Base-by-base conservation (phyloP, 2,888 invertebrate species). In the Ctenicera cuprea region DNA sequence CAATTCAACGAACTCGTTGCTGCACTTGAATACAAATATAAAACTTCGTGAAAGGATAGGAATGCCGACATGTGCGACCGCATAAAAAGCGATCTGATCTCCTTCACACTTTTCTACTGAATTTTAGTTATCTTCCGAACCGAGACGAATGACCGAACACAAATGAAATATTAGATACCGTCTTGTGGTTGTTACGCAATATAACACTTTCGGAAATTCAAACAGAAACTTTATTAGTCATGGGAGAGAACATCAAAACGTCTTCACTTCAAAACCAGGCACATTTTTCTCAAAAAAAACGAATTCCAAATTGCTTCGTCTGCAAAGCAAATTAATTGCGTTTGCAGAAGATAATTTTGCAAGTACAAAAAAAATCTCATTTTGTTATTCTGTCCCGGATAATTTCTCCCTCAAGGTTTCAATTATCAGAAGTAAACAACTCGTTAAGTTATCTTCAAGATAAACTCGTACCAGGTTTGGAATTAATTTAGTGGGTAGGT, bases 1-100 rank as follows among this genome's bases (percentile, higher is more conserved):
- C 78, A 73, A 75, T 78, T 76, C 76, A 78, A 76, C 78, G 78
- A 76, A 75, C 75, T 72, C 67, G 61, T 26, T 59, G 66, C 66
- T 71, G 69, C 69, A 67, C 67, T 61, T 71, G 76, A 76, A 76
- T 76, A 75, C 71, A 72, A 76, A 77, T 66, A 45, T 54, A 33
- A 69, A 73, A 70, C 59, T 67, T 70, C 68, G 63, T 74, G 74
- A 76, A 76, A 76, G 75, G 74, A 76, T 66, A 73, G 54, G 63
- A 72, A 77, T 74, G 67, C 76, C 76, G 69, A 78, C 75, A 68
- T 75, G 76, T 75, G 67, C 75, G 65, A 73, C 66, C 71, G 45
- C 71, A 69, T 73, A 77, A 78, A 76, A 77, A 74, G 68, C 71
- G 69, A 78, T 70, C 65, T 38, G 62, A 45, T 68, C 71, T 48